Evolutionary conservation across 1,140 invertebrate genomes (phyloP).

Genomic region (Drosophila tropicalis): DNA sequence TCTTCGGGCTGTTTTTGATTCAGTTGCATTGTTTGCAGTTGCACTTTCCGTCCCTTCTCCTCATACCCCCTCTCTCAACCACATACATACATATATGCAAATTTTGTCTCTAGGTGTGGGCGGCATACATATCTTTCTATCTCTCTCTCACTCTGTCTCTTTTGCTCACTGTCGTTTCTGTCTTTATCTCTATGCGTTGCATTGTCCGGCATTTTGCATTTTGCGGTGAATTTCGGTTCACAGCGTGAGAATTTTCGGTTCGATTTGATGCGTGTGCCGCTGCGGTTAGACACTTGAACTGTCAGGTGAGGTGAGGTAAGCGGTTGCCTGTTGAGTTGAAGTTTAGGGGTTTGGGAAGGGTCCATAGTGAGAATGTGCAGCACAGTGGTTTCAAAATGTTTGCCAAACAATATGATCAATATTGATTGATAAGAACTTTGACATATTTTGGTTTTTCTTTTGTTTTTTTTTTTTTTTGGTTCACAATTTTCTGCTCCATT

Average conservation of each 20-base stretch:
- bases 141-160: not conserved
- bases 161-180: too few species aligned
- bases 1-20: not conserved
- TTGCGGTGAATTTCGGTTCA: conserved; percentile 54
- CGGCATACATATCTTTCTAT: not conserved
- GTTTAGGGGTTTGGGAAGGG: not conserved
- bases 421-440: not conserved
- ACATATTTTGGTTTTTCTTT: not conserved
- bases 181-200: not conserved
- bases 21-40: conserved; percentile 11
- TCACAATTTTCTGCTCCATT: conserved; percentile 8
- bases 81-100: not conserved
- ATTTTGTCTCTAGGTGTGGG: conserved; percentile 20
- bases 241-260: conserved; percentile 66
- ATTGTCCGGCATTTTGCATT: conserved; percentile 45
- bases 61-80: not conserved
- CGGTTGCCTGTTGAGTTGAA: too few species aligned
- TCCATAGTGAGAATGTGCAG: not conserved
- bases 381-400: conserved; percentile 8
- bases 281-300: conserved; percentile 61
- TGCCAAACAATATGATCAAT: not conserved
- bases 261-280: conserved; percentile 69
- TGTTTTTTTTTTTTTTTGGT: too few species aligned
- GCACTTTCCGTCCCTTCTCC: not conserved
- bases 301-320: too few species aligned